These are phyloP conservation scores for Astur gentilis DNA, from an alignment of 2,113 vertebrate genomes.

Conservation along the genomic window DNA sequence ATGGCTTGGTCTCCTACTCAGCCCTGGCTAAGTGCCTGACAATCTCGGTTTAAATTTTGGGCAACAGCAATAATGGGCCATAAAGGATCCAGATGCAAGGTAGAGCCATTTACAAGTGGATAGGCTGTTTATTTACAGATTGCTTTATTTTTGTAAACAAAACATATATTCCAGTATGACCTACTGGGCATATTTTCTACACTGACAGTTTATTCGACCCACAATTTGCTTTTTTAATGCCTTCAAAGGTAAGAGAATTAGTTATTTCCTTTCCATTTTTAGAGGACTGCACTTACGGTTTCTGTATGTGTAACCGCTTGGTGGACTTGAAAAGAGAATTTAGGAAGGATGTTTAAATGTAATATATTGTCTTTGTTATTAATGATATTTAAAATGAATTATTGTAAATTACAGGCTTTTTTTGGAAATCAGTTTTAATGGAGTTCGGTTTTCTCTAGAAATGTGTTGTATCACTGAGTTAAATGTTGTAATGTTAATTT, in stretches of 20 bases:
- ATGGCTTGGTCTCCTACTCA: slow-evolving; percentile 15
- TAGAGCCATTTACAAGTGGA: not conserved
- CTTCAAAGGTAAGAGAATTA: slow-evolving; percentile 52
- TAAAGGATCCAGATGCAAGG: slow-evolving; percentile 30
- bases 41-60: slow-evolving; percentile 46
- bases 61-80: slow-evolving; percentile 26
- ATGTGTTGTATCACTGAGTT: not conserved
- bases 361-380: not conserved
- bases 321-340: not conserved
- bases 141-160: not conserved
- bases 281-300: not conserved
- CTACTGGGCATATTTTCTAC: not conserved
- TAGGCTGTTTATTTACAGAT: not conserved
- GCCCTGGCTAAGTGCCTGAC: slow-evolving; percentile 61
- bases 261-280: not conserved
- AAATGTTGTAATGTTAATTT: not conserved
- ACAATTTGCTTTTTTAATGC: not conserved
- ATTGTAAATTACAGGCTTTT: not conserved
- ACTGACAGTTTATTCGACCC: not conserved
- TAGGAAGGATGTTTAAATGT: not conserved
- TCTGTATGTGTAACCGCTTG: not conserved
- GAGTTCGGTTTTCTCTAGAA: not conserved
- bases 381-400: not conserved
- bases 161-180: not conserved
- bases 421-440: not conserved